phyloP scores from a whole-genome alignment of 2,888 invertebrate species.

The Drosophila pseudotakahashii region DNA sequence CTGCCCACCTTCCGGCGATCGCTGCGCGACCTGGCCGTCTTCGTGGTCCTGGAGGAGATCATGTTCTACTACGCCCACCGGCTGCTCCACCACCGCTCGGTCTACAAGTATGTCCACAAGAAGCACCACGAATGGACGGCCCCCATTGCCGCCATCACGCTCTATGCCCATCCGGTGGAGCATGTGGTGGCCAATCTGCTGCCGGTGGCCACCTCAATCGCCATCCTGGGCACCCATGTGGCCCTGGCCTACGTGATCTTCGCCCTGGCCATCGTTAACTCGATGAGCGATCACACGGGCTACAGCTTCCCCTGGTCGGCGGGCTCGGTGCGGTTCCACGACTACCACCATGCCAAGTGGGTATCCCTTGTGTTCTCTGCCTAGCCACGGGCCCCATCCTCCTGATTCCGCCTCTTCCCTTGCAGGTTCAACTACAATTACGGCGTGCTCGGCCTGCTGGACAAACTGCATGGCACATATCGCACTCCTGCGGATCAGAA shows the following conservation, averaged over 20 bases:
- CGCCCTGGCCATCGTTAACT: constrained; percentile 89
- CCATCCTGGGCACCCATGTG: constrained; percentile 89
- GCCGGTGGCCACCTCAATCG: constrained; percentile 89
- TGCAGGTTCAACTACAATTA: constrained; percentile 92
- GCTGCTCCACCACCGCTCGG: constrained; percentile 88
- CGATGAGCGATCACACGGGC: constrained; percentile 92
- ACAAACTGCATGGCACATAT: constrained; percentile 93
- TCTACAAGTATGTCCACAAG: constrained; percentile 93
- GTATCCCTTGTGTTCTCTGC: constrained; percentile 7
- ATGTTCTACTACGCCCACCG: constrained; percentile 94
- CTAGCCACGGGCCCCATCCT: background rate
- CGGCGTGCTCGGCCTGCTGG: constrained; percentile 92
- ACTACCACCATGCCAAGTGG: constrained; percentile 94
- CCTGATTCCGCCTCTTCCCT: background rate
- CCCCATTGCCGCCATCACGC: constrained; percentile 90
- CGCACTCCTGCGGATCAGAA: constrained; percentile 80
- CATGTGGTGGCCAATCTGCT: constrained; percentile 90
- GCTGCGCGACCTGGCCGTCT: constrained; percentile 88
- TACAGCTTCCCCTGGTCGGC: constrained; percentile 91
- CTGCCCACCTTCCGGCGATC: constrained; percentile 90
- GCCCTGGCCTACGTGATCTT: constrained; percentile 91
- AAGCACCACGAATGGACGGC: constrained; percentile 95
- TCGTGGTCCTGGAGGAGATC: constrained; percentile 90
- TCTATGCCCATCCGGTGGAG: constrained; percentile 91
- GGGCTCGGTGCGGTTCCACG: constrained; percentile 92